Conservation (phyloP, 2,797 vertebrate genomes). For the Kryptolebias ocellatus region DNA sequence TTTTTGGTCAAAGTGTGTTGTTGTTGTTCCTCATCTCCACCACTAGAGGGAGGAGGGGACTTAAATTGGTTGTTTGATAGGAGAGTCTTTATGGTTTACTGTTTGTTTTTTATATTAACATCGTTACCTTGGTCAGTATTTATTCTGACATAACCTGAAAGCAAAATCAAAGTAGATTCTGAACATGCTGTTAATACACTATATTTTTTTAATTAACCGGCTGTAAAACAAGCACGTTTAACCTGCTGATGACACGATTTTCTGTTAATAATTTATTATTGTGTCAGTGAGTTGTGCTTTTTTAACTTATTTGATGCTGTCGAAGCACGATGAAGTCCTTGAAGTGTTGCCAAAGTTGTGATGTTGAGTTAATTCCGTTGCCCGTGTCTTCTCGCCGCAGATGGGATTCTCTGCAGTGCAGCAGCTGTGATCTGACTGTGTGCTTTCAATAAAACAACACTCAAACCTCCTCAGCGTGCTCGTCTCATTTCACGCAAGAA, state of each 20-base stretch:
- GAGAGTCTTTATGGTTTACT: background rate
- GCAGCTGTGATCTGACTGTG: slow-evolving; percentile 29
- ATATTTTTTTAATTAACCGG: slow-evolving; percentile 9
- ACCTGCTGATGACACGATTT: slow-evolving; percentile 31
- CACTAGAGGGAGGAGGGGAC: slow-evolving; percentile 57
- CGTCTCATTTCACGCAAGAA: slow-evolving; percentile 18
- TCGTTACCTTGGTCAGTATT: slow-evolving; percentile 61
- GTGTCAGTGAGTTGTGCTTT: slow-evolving; percentile 19
- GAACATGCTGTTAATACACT: slow-evolving; percentile 34
- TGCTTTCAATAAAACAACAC: slow-evolving; percentile 60
- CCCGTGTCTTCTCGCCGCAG: slow-evolving; percentile 18
- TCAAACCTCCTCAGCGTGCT: slow-evolving; percentile 22
- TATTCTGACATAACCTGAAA: slow-evolving; percentile 21
- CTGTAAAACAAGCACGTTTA: slow-evolving; percentile 5
- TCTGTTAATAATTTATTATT: slow-evolving; percentile 41
- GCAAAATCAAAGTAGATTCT: slow-evolving; percentile 2
- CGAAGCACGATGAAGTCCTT: slow-evolving; percentile 28
- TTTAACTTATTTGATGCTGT: slow-evolving; percentile 50
- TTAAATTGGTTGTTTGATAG: background rate
- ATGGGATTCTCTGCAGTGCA: slow-evolving; percentile 40
- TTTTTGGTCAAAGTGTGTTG: background rate
- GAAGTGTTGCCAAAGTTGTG: slow-evolving; percentile 38
- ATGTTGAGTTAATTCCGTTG: slow-evolving; percentile 17
- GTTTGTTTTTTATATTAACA: background rate
- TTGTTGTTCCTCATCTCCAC: slow-evolving; percentile 1